phyloP scores from a whole-genome alignment of 2,797 vertebrate genomes.

The Cirrhinus molitorella region DNA sequence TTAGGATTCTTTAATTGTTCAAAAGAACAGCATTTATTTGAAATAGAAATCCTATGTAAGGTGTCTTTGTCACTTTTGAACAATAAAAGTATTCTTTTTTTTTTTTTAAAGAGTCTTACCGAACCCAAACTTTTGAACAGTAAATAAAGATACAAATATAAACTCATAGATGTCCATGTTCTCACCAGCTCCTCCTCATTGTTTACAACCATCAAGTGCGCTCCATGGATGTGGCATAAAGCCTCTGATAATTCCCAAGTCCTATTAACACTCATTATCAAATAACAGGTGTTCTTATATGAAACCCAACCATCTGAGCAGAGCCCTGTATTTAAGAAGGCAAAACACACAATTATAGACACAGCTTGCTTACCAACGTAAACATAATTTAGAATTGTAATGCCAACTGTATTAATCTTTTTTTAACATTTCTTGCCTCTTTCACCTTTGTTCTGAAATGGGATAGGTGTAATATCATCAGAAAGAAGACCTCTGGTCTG shows the following conservation, averaged over 20 bases:
- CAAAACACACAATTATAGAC: not conserved
- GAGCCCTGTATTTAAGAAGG: constrained; percentile 14
- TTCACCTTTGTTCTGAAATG: constrained; percentile 17
- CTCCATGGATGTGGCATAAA: not conserved
- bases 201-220: constrained; percentile 38
- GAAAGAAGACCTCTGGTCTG: constrained; percentile 30
- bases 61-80: not conserved
- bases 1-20: not conserved
- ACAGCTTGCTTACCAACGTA: no score
- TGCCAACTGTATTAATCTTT: not conserved
- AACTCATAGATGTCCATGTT: not conserved
- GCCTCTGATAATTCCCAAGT: constrained; percentile 26
- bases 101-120: not conserved
- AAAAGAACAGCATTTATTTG: not conserved
- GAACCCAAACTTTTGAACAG: not conserved
- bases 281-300: constrained; percentile 28
- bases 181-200: constrained; percentile 30
- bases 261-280: not conserved
- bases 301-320: constrained; percentile 23
- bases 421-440: not conserved
- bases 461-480: constrained; percentile 9
- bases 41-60: no score
- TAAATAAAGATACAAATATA: not conserved
- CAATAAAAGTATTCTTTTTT: no score
- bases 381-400: not conserved